Evolutionary conservation across 2,797 vertebrate species (phyloP), one percentile per base, ranked within the genome.

Genomic region (Poeciliopsis infans): DNA sequence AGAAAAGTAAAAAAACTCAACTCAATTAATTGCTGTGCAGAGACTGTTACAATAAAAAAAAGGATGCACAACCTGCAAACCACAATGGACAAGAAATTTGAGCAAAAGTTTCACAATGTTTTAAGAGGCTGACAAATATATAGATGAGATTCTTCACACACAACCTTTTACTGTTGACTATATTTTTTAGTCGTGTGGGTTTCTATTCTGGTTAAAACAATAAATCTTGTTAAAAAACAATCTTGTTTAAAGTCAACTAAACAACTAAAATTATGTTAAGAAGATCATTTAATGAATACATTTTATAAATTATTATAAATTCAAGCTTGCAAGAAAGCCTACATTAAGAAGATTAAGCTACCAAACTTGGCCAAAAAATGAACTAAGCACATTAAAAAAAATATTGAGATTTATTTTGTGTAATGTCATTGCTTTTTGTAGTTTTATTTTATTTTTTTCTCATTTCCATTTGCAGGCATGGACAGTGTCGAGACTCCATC

Each of bases 401-500:
- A 5, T 13, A 69, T 20, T 69, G 39, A n/a, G 20, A 41, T 77
- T 69, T 77, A 11, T 46, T 61, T 28, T 36, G 12, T 41, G 6
- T 18, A 15, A 41, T n/a, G 7, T 33, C 55, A n/a, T 47, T 55
- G 23, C 31, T n/a, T 80, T 72, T 76, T 74, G 84, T 57, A 59
- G 18, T 80, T 74, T 82, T 43, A 76, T 73, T 25, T 81, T n/a
- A n/a, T n/a, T n/a, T 20, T 51, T 74, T 0, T 0, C 80, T 11
- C 55, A 53, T n/a, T 59, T 59, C 18, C 0, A 0, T 79, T 77
- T 70, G 51, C 84, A 96, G 96, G 79, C 95, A 85, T 13, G 76
- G 87, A 4, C 83, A 96, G 0, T 97, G 96, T 95, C 96, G 96
- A 87, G 98, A 99, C 87, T 96, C 96, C 2, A 87, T 97, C 90